phyloP scores from a whole-genome alignment of 1,140 invertebrate genomes.

The Acromyrmex echinatior region DNA sequence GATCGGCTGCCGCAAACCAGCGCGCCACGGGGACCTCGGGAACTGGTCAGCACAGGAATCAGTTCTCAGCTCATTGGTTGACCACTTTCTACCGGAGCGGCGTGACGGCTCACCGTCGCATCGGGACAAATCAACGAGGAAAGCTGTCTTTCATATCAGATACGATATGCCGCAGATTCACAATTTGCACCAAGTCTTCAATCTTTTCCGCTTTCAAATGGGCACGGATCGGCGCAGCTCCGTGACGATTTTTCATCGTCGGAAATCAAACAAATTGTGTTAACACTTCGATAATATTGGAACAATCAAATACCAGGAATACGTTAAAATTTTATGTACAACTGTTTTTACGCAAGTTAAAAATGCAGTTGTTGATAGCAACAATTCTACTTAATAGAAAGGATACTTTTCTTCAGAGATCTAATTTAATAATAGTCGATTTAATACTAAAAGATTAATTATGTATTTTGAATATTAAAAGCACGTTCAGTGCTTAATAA shows the following conservation, averaged over 20 bases:
- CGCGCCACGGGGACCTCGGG: no score
- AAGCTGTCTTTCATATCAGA: constrained; percentile 78
- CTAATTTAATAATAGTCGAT: no score
- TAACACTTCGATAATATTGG: not conserved
- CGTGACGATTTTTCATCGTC: not conserved
- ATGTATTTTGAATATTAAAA: no score
- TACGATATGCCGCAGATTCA: constrained; percentile 23
- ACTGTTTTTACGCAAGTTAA: not conserved
- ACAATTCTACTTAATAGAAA: constrained; percentile 15
- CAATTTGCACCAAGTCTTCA: not conserved
- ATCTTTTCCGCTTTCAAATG: constrained; percentile 22
- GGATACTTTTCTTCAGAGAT: not conserved
- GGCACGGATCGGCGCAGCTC: not conserved
- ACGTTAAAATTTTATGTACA: not conserved
- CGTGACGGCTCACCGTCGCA: constrained; percentile 60
- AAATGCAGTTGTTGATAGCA: not conserved
- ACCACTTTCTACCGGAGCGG: constrained; percentile 84
- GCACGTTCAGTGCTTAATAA: no score
- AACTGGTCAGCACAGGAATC: constrained; percentile 71
- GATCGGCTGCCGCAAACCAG: constrained; percentile 72
- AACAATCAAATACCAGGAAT: not conserved
- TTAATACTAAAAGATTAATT: no score
- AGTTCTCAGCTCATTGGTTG: constrained; percentile 82
- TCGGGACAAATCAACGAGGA: constrained; percentile 70
- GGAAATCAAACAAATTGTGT: not conserved